A percentile compares a stretch with the other conserved stretches of the same genome.
These are phyloP conservation scores for Ashinkailepas kermadecensis DNA, from an alignment of 2,888 invertebrate species.

Conservation along the genomic window DNA sequence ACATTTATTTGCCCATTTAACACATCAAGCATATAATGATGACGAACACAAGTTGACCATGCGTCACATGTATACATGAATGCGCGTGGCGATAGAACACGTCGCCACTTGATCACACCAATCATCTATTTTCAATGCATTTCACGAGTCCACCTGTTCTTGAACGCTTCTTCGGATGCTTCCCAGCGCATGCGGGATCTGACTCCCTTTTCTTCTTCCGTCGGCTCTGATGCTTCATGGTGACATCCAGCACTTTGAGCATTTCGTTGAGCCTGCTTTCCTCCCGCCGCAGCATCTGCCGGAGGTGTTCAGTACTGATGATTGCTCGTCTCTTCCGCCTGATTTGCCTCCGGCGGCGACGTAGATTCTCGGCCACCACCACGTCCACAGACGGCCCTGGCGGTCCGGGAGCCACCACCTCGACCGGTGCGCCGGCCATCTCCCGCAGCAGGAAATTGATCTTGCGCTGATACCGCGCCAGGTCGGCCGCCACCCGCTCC, in stretches of 20 bases:
- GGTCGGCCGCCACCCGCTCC: constrained; percentile 8
- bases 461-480: constrained; percentile 15
- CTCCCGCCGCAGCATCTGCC: background rate
- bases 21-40: too few species aligned
- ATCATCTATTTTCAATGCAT: too few species aligned
- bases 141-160: too few species aligned
- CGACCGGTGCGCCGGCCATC: background rate
- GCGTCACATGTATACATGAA: too few species aligned
- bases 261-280: background rate
- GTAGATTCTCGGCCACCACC: background rate
- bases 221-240: background rate
- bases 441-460: constrained; percentile 6
- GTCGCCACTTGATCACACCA: too few species aligned
- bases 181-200: too few species aligned
- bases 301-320: background rate
- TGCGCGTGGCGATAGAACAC: too few species aligned
- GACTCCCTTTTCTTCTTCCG: too few species aligned
- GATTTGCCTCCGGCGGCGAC: background rate
- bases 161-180: too few species aligned
- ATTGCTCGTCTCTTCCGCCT: background rate
- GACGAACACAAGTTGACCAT: too few species aligned
- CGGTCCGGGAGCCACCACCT: too few species aligned
- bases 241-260: background rate
- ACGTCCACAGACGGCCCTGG: background rate
- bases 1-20: too few species aligned